Percentiles rank a stretch among this genome's conserved stretches.
Evolutionary conservation across 2,888 invertebrate genomes (phyloP).

Genomic region (Agonopterix heracliana): DNA sequence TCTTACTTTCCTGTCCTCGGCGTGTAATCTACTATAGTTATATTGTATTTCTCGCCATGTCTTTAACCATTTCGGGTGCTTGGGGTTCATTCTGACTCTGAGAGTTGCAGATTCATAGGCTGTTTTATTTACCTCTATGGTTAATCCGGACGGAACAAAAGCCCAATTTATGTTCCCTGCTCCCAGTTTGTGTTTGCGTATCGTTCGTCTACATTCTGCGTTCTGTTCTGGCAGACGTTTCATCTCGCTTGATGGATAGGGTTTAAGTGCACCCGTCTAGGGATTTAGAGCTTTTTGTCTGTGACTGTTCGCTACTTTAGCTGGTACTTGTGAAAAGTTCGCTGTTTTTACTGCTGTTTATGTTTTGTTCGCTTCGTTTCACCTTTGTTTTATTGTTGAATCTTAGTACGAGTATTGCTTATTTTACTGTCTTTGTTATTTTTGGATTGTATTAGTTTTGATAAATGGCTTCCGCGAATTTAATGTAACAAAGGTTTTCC

Average conservation of each 20-base stretch:
- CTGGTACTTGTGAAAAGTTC: slow-evolving; percentile 27
- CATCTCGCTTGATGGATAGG: slow-evolving; percentile 46
- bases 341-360: slow-evolving; percentile 22
- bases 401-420: neutral
- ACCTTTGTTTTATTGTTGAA: neutral
- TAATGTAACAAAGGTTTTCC: neutral
- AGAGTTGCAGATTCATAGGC: no score
- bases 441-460: neutral
- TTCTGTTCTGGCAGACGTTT: slow-evolving; percentile 28
- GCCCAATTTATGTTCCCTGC: slow-evolving; percentile 32
- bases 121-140: no score
- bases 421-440: neutral
- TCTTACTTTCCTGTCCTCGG: no score
- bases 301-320: slow-evolving; percentile 12
- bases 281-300: slow-evolving; percentile 32
- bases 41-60: no score
- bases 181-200: slow-evolving; percentile 31
- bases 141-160: slow-evolving; percentile 21
- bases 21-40: no score
- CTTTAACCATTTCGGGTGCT: no score
- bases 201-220: slow-evolving; percentile 3
- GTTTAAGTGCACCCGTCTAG: slow-evolving; percentile 43
- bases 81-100: no score
- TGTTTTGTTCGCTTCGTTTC: slow-evolving; percentile 15
- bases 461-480: no score